Conservation (phyloP, 1,140 invertebrate genomes). For the Bombyx mandarina region DNA sequence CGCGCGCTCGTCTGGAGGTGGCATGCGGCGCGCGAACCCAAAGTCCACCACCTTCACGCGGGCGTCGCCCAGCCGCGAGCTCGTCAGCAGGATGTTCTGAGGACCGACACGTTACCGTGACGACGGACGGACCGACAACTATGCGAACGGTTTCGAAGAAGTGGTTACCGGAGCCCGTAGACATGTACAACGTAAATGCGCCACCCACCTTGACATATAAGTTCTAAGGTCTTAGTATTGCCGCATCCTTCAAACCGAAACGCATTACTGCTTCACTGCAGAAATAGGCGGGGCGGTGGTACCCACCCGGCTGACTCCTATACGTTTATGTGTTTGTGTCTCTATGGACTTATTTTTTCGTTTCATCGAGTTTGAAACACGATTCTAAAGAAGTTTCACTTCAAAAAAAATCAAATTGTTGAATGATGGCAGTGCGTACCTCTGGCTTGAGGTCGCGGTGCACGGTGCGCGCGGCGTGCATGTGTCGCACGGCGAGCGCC, state of each 20-base stretch:
- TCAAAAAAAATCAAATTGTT: too few species aligned
- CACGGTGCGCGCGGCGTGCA: slow-evolving; percentile 85
- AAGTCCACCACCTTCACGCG: slow-evolving; percentile 92
- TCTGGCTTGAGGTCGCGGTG: slow-evolving; percentile 86
- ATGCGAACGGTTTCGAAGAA: not conserved
- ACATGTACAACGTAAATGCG: not conserved
- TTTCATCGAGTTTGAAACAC: too few species aligned
- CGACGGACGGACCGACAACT: not conserved
- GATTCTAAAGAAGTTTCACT: too few species aligned
- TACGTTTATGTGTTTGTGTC: too few species aligned
- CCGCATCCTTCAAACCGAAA: too few species aligned
- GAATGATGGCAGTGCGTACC: not conserved
- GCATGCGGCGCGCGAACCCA: slow-evolving; percentile 86
- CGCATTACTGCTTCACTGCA: too few species aligned
- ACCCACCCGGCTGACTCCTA: too few species aligned
- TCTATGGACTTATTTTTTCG: too few species aligned
- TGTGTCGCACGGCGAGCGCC: slow-evolving; percentile 84
- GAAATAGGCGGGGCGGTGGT: too few species aligned
- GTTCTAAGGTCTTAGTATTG: too few species aligned
- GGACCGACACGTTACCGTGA: not conserved
- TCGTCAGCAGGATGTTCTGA: slow-evolving; percentile 52
- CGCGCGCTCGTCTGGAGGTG: slow-evolving; percentile 55
- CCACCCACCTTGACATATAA: too few species aligned
- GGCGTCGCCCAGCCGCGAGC: slow-evolving; percentile 61
- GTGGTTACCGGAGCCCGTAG: not conserved